These are phyloP conservation scores for Corythornis madagascariensis DNA, from an alignment of 2,113 vertebrate genomes.

Conservation along the genomic window DNA sequence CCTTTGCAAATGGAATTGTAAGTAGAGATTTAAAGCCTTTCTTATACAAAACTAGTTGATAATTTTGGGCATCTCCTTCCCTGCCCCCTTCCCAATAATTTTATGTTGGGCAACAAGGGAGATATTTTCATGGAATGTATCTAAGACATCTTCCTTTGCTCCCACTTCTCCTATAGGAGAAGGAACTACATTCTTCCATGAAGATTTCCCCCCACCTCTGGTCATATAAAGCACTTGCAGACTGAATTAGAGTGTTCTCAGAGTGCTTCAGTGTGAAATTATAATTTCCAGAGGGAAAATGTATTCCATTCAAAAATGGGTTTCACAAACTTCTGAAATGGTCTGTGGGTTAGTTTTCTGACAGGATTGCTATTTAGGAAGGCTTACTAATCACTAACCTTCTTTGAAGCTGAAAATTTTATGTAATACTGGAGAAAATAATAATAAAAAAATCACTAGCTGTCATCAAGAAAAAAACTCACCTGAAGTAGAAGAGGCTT, in stretches of 20 bases:
- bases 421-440: too few relatives aligned
- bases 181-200: background rate
- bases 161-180: background rate
- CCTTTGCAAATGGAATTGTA: conserved; percentile 86
- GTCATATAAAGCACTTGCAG: background rate
- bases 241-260: background rate
- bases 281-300: background rate
- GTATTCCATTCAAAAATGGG: background rate
- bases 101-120: background rate
- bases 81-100: background rate
- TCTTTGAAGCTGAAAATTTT: background rate
- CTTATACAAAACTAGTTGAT: background rate
- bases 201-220: background rate
- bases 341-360: background rate
- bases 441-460: background rate
- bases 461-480: background rate
- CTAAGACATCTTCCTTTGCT: background rate
- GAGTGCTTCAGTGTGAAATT: background rate
- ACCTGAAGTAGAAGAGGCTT: background rate
- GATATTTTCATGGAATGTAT: background rate
- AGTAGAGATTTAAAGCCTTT: conserved; percentile 68
- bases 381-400: background rate
- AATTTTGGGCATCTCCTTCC: background rate
- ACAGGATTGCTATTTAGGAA: background rate
- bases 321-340: background rate